Evolutionary conservation across 2,888 invertebrate species (phyloP).

Genomic region (Siphlonurus alternatus): DNA sequence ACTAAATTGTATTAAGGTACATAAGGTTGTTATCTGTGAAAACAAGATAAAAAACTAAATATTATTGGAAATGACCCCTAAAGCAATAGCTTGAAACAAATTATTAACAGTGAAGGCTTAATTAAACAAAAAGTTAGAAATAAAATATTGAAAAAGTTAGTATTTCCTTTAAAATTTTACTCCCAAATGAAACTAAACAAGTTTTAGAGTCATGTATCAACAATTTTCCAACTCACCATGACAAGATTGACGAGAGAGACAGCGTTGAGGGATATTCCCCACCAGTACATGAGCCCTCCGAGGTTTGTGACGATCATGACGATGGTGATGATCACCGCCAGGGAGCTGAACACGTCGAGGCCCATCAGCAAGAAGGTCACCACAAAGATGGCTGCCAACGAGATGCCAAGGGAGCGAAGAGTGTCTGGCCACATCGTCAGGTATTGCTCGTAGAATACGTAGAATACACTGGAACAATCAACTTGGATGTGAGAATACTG

Average conservation of each 20-base stretch:
- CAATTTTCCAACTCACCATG: conserved; percentile 65
- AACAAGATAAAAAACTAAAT: no score
- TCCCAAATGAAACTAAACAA: no score
- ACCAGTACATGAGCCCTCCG: conserved; percentile 93
- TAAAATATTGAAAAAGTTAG: no score
- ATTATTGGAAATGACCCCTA: no score
- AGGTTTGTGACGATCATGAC: conserved; percentile 86
- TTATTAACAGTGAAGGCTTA: no score
- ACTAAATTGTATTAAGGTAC: no score
- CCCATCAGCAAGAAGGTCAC: conserved; percentile 88
- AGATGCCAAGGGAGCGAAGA: conserved; percentile 69
- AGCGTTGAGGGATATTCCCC: conserved; percentile 90
- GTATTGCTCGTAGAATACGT: conserved; percentile 99
- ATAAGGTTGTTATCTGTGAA: no score
- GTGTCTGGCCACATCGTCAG: conserved; percentile 90
- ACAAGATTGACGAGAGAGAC: conserved; percentile 93
- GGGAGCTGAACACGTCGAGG: conserved; percentile 77
- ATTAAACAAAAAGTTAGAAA: no score
- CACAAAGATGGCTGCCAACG: conserved; percentile 80
- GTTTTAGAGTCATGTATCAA: no score
- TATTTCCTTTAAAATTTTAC: no score
- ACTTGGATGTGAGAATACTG: no score
- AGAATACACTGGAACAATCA: conserved; percentile 58
- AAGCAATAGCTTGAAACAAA: no score
- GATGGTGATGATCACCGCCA: conserved; percentile 79